Conservation (phyloP, 2,888 invertebrate species). For the Timema cristinae region DNA sequence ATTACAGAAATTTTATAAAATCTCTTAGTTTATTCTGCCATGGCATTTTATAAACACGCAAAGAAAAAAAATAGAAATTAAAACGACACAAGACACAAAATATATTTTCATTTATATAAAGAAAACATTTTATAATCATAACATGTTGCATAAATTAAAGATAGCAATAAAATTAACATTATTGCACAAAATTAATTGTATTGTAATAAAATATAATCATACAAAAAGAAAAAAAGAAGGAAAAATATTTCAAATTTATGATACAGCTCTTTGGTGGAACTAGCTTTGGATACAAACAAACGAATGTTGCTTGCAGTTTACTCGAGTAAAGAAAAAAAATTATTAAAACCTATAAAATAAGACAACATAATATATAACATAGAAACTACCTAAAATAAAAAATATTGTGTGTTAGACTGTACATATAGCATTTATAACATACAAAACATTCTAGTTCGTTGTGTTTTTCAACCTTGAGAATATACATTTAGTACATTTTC, state of each 20-base stretch:
- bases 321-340: conserved; percentile 20
- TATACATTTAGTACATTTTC: conserved; percentile 22
- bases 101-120: too few species aligned
- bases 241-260: conserved; percentile 24
- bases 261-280: conserved; percentile 33
- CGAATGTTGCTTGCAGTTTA: conserved; percentile 17
- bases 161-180: conserved; percentile 24
- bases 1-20: conserved; percentile 18
- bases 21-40: conserved; percentile 12
- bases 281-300: conserved; percentile 29
- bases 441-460: conserved; percentile 22
- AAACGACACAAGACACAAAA: too few species aligned
- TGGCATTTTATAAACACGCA: not conserved
- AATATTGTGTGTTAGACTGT: conserved; percentile 13
- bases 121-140: too few species aligned
- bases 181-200: conserved; percentile 28
- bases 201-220: conserved; percentile 17
- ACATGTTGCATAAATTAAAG: conserved; percentile 19
- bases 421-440: conserved; percentile 15
- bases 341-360: conserved; percentile 19
- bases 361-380: conserved; percentile 18
- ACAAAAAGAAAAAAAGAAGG: conserved; percentile 22
- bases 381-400: conserved; percentile 19
- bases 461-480: conserved; percentile 26
- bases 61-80: too few species aligned